Evolutionary conservation across 2,797 vertebrate genomes (phyloP).

Genomic region (Xenentodon cancila): DNA sequence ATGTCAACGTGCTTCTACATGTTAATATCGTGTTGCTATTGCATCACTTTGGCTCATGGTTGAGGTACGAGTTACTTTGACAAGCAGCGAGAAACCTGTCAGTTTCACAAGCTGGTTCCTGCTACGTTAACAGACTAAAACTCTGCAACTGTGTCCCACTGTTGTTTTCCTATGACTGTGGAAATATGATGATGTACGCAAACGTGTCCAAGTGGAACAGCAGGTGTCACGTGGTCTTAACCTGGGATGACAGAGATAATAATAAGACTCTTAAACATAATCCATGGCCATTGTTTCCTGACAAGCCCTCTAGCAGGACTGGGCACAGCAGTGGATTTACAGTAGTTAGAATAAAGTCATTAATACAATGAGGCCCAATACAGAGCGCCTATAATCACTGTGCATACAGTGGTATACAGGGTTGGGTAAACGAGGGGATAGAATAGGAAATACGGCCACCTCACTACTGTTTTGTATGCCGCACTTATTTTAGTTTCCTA

Average conservation of each 20-base stretch:
- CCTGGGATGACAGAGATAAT: conserved; percentile 64
- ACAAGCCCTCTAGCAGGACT: conserved; percentile 22
- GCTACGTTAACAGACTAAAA: conserved; percentile 78
- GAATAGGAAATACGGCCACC: neutral
- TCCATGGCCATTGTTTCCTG: conserved; percentile 64
- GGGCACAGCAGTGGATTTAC: conserved; percentile 38
- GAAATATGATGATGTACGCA: conserved; percentile 64
- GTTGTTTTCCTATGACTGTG: conserved; percentile 16
- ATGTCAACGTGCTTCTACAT: conserved; percentile 5
- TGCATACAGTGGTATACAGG: neutral
- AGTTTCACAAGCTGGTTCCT: conserved; percentile 59
- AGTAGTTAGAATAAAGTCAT: conserved; percentile 28
- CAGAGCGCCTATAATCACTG: conserved; percentile 10
- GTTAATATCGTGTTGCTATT: neutral
- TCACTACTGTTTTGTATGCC: neutral
- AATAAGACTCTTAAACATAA: conserved; percentile 76
- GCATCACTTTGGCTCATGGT: conserved; percentile 19
- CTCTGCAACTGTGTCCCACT: conserved; percentile 1
- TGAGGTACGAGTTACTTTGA: neutral
- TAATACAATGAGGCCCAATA: conserved; percentile 17
- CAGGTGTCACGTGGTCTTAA: conserved; percentile 66
- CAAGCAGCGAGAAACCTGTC: neutral
- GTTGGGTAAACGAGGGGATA: neutral
- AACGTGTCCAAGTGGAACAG: conserved; percentile 60
- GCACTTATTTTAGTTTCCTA: conserved; percentile 7